phyloP scores from a whole-genome alignment of 1,140 invertebrate species.

The Mylabris phalerata region DNA sequence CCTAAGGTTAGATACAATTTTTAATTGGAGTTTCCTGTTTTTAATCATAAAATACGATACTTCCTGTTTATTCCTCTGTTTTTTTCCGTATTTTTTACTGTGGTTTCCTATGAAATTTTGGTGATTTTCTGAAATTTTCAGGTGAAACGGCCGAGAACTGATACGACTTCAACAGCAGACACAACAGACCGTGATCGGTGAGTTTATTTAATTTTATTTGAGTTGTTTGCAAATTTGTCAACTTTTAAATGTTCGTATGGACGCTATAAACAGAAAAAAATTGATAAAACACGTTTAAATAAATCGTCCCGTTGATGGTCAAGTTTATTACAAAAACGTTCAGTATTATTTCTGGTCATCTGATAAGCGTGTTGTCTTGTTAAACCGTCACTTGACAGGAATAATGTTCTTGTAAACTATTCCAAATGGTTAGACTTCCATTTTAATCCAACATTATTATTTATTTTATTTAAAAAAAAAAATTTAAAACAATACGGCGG shows the following conservation, averaged over 20 bases:
- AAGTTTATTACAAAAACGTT: not conserved
- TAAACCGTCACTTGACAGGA: conserved; percentile 20
- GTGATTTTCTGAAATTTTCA: conserved; percentile 2
- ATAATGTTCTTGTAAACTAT: conserved; percentile 16
- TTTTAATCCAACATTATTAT: conserved; percentile 4
- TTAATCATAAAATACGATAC: not conserved
- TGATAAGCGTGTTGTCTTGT: conserved; percentile 14
- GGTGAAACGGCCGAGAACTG: conserved; percentile 10
- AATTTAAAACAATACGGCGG: not conserved
- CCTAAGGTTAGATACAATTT: conserved; percentile 42
- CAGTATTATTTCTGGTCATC: conserved; percentile 9
- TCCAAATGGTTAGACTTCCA: conserved; percentile 16
- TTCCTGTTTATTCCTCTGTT: not conserved
- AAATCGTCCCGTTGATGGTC: too few species aligned
- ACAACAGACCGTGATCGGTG: conserved; percentile 9
- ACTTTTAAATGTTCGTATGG: not conserved
- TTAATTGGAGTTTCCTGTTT: too few species aligned
- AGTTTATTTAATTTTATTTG: not conserved
- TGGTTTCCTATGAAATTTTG: not conserved
- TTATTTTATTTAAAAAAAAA: not conserved
- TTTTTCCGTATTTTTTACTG: too few species aligned
- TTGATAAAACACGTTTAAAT: too few species aligned
- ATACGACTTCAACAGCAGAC: conserved; percentile 1
- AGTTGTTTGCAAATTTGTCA: not conserved
- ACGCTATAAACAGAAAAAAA: not conserved